phyloP scores from a whole-genome alignment of 2,888 invertebrate genomes.

The Seira musarum region DNA sequence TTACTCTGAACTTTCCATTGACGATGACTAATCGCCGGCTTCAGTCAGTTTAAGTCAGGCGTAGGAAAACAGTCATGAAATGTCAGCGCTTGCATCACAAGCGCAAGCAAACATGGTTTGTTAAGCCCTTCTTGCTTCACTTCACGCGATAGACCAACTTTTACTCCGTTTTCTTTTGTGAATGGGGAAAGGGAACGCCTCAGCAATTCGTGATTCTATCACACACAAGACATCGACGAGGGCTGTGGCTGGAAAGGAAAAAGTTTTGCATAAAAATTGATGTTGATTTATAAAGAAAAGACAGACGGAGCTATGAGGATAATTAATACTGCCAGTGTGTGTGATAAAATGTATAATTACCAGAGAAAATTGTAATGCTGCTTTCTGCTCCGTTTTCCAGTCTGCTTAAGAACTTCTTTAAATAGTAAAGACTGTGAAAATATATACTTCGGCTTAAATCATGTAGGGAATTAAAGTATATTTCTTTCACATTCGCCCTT shows the following conservation, averaged over 20 bases:
- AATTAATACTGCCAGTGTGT: conserved; percentile 40
- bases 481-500: too few relatives aligned
- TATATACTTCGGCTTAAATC: too few relatives aligned
- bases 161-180: too few relatives aligned
- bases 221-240: too few relatives aligned
- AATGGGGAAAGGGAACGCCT: not conserved
- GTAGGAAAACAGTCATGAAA: not conserved
- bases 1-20: conserved; percentile 24
- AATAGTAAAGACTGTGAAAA: too few relatives aligned
- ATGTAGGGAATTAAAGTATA: too few relatives aligned
- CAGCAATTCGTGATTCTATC: conserved; percentile 14
- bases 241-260: not conserved
- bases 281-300: conserved; percentile 33
- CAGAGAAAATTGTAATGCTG: conserved; percentile 13
- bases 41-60: conserved; percentile 19
- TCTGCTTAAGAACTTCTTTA: not conserved
- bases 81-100: too few relatives aligned
- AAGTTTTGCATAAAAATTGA: conserved; percentile 40
- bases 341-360: conserved; percentile 43
- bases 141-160: too few relatives aligned
- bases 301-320: conserved; percentile 19
- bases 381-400: not conserved
- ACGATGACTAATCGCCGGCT: conserved; percentile 46
- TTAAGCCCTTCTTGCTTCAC: not conserved
- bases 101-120: not conserved